Evolutionary conservation across 2,113 vertebrate species (phyloP).

Genomic region (Protomyctophum bolini): DNA sequence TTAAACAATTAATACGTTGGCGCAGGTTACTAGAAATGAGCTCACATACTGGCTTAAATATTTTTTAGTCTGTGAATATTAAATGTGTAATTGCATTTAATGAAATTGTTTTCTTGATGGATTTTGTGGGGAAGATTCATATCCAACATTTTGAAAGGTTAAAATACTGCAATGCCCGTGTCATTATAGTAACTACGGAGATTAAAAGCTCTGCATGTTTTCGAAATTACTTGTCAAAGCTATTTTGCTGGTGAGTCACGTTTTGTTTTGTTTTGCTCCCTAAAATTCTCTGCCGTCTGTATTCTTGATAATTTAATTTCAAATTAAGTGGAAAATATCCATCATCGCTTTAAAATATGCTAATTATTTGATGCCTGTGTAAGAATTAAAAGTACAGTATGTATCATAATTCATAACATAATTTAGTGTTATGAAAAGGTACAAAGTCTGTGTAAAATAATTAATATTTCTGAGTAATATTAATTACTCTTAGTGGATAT

Average conservation of each 20-base stretch:
- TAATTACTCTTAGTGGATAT: too few species aligned
- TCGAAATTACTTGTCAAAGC: background rate
- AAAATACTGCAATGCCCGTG: background rate
- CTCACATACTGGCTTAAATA: constrained; percentile 17
- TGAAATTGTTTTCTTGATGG: constrained; percentile 34
- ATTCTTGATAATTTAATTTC: too few species aligned
- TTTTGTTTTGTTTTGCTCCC: too few species aligned
- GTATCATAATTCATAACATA: too few species aligned
- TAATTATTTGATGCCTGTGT: too few species aligned
- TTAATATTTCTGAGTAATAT: too few species aligned
- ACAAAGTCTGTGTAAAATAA: too few species aligned
- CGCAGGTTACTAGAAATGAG: constrained; percentile 8
- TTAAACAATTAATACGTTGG: constrained; percentile 32
- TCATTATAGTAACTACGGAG: background rate
- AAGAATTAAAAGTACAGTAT: too few species aligned
- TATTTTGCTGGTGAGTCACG: background rate
- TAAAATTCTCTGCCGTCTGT: too few species aligned
- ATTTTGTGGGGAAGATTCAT: constrained; percentile 3
- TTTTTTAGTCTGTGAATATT: constrained; percentile 18
- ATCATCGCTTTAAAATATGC: too few species aligned
- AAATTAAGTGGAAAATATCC: too few species aligned
- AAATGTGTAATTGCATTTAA: constrained; percentile 36
- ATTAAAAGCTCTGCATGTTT: background rate
- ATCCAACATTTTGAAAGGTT: background rate
- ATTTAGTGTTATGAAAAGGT: too few species aligned